phyloP scores from a whole-genome alignment of 2,888 invertebrate species.

The Xanthorhoe spadicearia region DNA sequence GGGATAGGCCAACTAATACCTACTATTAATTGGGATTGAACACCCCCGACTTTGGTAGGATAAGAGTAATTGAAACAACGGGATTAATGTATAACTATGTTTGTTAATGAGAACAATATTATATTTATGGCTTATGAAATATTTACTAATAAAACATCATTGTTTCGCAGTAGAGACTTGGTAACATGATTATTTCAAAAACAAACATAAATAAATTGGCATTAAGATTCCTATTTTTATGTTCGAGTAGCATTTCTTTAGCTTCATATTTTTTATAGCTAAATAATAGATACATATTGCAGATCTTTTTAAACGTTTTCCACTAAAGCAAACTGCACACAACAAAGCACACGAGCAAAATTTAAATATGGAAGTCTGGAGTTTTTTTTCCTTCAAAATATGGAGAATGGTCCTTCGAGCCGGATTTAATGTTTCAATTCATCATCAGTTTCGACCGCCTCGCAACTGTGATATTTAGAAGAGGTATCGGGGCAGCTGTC shows the following conservation, averaged over 20 bases:
- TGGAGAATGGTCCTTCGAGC: slow-evolving; percentile 12
- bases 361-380: too few relatives aligned
- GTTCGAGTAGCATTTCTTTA: too few relatives aligned
- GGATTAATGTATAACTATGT: neutral
- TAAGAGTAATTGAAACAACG: slow-evolving; percentile 28
- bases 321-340: too few relatives aligned
- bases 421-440: slow-evolving; percentile 67
- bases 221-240: too few relatives aligned
- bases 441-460: slow-evolving; percentile 88
- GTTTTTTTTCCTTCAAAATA: neutral
- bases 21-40: slow-evolving; percentile 45
- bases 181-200: neutral
- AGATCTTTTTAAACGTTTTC: too few relatives aligned
- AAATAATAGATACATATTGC: too few relatives aligned
- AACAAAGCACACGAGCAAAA: too few relatives aligned
- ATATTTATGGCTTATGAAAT: neutral
- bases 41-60: slow-evolving; percentile 13
- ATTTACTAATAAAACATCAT: neutral
- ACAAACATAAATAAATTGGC: neutral
- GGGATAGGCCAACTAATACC: slow-evolving; percentile 35
- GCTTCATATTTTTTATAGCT: too few relatives aligned
- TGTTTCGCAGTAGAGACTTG: neutral
- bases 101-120: neutral
- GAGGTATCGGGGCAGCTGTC: slow-evolving; percentile 90
- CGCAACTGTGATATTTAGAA: slow-evolving; percentile 91